Conservation (phyloP, 2,888 invertebrate species). For the Dicranocentrus wangi region DNA sequence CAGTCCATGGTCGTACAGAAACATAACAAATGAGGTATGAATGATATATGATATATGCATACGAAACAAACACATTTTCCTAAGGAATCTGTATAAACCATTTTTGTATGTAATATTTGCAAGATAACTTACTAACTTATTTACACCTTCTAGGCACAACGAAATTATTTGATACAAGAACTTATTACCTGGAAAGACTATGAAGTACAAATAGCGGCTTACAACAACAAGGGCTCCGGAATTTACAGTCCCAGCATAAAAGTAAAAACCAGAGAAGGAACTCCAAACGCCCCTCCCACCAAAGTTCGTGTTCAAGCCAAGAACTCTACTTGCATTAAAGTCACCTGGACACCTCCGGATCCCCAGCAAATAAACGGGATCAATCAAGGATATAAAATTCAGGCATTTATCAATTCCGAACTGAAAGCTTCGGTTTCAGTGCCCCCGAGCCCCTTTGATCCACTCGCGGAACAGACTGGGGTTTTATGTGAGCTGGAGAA, state of each 20-base stretch:
- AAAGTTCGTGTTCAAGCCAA: conserved; percentile 84
- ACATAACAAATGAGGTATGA: conserved; percentile 88
- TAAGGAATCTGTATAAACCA: too few relatives aligned
- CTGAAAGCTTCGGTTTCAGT: conserved; percentile 80
- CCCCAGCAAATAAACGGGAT: conserved; percentile 98
- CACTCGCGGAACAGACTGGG: conserved; percentile 88
- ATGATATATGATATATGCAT: neutral
- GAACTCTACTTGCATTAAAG: conserved; percentile 88
- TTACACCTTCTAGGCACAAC: conserved; percentile 81
- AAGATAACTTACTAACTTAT: too few relatives aligned
- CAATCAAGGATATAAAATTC: conserved; percentile 96
- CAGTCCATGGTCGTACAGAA: conserved; percentile 92
- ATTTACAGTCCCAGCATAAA: conserved; percentile 91
- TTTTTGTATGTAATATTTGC: too few relatives aligned
- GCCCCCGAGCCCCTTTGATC: conserved; percentile 90
- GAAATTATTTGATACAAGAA: conserved; percentile 91
- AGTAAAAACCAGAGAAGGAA: conserved; percentile 96
- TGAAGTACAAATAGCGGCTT: conserved; percentile 95
- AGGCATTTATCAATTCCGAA: conserved; percentile 81
- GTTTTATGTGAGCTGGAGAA: conserved; percentile 85
- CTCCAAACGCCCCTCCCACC: conserved; percentile 93
- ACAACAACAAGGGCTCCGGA: conserved; percentile 96
- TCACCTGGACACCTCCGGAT: conserved; percentile 97
- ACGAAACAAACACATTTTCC: neutral
- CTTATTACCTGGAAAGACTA: conserved; percentile 99